phyloP scores from a whole-genome alignment of 1,140 invertebrate genomes.

The Drosophila ercepeae region DNA sequence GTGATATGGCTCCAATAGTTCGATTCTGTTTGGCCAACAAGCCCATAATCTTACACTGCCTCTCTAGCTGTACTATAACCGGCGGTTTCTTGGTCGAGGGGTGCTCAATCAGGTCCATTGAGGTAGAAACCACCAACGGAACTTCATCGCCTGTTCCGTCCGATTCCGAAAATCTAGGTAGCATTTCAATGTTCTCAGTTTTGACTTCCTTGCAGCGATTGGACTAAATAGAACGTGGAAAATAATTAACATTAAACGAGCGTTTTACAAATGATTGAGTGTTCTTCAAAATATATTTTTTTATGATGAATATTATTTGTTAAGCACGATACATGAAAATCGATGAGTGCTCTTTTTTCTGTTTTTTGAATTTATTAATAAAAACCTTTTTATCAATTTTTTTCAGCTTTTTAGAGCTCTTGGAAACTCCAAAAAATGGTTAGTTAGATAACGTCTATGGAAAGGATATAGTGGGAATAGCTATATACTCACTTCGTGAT shows the following conservation, averaged over 20 bases:
- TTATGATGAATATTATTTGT: no score
- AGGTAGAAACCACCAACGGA: not conserved
- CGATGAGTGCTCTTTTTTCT: no score
- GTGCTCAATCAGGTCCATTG: slow-evolving; percentile 51
- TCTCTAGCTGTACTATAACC: slow-evolving; percentile 44
- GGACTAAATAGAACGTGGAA: slow-evolving; percentile 7
- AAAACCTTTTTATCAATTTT: no score
- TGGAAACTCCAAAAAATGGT: not conserved
- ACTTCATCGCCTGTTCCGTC: not conserved
- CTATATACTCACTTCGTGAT: slow-evolving; percentile 18
- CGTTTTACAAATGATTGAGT: no score
- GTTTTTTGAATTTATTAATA: no score
- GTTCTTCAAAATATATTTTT: no score
- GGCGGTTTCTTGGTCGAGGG: slow-evolving; percentile 53
- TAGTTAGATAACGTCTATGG: no score
- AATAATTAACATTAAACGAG: no score
- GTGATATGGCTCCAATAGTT: slow-evolving; percentile 21
- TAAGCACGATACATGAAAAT: no score
- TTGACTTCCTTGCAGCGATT: slow-evolving; percentile 7
- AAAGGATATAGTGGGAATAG: no score
- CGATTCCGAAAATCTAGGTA: slow-evolving; percentile 4
- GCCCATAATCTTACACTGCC: slow-evolving; percentile 39
- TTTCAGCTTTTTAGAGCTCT: no score
- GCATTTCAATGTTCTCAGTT: slow-evolving; percentile 34
- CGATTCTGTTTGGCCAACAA: slow-evolving; percentile 50